phyloP scores from a whole-genome alignment of 1,140 invertebrate genomes.

The Calliopsis andreniformis region DNA sequence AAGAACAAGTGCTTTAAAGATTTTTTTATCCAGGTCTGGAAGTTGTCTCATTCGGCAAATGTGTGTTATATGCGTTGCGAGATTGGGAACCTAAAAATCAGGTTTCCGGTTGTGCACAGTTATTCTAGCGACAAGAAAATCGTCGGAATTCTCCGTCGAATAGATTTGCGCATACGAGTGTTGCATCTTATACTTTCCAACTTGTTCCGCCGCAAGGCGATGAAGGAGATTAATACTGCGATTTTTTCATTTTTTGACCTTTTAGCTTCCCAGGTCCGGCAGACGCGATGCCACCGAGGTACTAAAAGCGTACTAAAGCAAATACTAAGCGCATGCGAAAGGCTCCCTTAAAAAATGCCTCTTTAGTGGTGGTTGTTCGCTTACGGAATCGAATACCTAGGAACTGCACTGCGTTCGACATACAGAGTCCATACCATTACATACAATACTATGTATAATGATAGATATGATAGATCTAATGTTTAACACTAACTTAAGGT shows the following conservation, averaged over 20 bases:
- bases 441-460: constrained; percentile 61
- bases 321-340: constrained; percentile 65
- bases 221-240: constrained; percentile 77
- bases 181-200: constrained; percentile 80
- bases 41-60: constrained; percentile 50
- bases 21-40: constrained; percentile 45
- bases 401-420: constrained; percentile 62
- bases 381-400: constrained; percentile 64
- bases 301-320: constrained; percentile 76
- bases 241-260: constrained; percentile 81
- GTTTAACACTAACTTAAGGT: constrained; percentile 63
- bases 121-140: constrained; percentile 14
- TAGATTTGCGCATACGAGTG: constrained; percentile 62
- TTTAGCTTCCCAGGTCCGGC: constrained; percentile 83
- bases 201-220: constrained; percentile 60
- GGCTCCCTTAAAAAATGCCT: constrained; percentile 61
- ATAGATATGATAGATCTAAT: constrained; percentile 64
- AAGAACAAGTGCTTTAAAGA: background rate
- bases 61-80: constrained; percentile 60
- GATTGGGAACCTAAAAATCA: constrained; percentile 12
- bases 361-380: constrained; percentile 62
- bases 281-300: constrained; percentile 81
- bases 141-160: background rate
- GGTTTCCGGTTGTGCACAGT: constrained; percentile 4
- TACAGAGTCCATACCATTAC: constrained; percentile 64